These are phyloP conservation scores for Brachionus calyciflorus DNA, from an alignment of 1,140 invertebrate species.

Conservation along the genomic window DNA sequence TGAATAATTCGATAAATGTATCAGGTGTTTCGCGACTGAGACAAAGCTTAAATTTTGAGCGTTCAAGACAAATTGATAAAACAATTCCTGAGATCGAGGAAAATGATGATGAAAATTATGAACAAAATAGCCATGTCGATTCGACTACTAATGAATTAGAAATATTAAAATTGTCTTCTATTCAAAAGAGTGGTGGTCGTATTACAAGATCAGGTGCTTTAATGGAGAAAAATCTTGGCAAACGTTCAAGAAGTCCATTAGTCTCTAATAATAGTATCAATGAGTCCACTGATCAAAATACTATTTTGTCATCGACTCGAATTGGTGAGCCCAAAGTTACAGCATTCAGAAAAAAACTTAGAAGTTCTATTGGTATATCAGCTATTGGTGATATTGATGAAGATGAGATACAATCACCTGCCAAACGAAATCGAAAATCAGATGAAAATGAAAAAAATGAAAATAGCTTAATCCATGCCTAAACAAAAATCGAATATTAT, in stretches of 20 bases:
- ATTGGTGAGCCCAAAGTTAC: not conserved
- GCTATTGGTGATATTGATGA: slow-evolving; percentile 26
- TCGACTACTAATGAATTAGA: slow-evolving; percentile 6
- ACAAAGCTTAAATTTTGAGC: slow-evolving; percentile 12
- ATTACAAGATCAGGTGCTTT: slow-evolving; percentile 12
- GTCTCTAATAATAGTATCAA: slow-evolving; percentile 43
- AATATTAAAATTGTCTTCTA: slow-evolving; percentile 14
- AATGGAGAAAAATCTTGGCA: not conserved
- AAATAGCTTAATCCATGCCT: slow-evolving; percentile 9
- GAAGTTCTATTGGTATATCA: not conserved
- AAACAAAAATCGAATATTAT: too few relatives aligned
- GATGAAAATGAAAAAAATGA: slow-evolving; percentile 24
- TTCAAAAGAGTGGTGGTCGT: not conserved
- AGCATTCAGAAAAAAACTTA: slow-evolving; percentile 13
- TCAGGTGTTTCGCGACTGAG: not conserved
- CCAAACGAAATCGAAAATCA: slow-evolving; percentile 20
- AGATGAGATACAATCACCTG: not conserved
- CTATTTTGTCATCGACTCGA: slow-evolving; percentile 33
- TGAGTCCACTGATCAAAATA: not conserved
- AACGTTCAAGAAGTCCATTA: slow-evolving; percentile 30
- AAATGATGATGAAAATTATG: slow-evolving; percentile 33
- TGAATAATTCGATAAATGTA: not conserved
- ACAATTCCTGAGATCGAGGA: not conserved
- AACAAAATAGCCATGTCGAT: slow-evolving; percentile 18
- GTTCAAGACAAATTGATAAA: slow-evolving; percentile 4